Conservation (phyloP, 2,113 vertebrate genomes). For the Nothobranchius kuhntae region DNA sequence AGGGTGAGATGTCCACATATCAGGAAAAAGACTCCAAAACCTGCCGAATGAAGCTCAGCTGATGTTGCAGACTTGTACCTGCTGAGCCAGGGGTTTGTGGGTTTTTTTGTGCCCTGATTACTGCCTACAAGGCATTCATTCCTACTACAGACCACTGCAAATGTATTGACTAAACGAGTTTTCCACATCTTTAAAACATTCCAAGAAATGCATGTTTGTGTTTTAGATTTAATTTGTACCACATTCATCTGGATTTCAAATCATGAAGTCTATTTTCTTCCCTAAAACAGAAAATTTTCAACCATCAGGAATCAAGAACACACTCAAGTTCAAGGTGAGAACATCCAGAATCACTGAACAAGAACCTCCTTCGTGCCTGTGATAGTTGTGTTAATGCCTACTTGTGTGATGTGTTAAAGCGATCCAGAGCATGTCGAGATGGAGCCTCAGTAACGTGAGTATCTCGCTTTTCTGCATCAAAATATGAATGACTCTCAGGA, state of each 20-base stretch:
- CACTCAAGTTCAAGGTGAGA: conserved; percentile 55
- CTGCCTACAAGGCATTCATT: too few relatives aligned
- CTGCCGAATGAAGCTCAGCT: too few relatives aligned
- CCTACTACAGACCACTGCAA: too few relatives aligned
- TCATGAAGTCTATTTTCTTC: not conserved
- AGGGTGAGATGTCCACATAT: too few relatives aligned
- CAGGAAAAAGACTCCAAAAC: too few relatives aligned
- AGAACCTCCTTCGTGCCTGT: not conserved
- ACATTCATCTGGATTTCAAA: not conserved
- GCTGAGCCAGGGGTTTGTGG: too few relatives aligned
- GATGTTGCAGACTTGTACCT: too few relatives aligned
- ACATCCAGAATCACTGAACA: not conserved
- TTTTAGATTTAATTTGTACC: too few relatives aligned
- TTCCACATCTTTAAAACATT: too few relatives aligned
- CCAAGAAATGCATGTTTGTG: too few relatives aligned
- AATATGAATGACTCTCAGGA: not conserved
- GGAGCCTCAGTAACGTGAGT: conserved; percentile 65
- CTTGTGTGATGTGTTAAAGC: conserved; percentile 29
- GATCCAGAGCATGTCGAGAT: conserved; percentile 41
- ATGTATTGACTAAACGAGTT: too few relatives aligned
- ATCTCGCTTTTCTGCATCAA: not conserved
- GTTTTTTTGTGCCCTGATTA: too few relatives aligned
- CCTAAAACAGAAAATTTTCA: conserved; percentile 54
- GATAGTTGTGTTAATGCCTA: conserved; percentile 7
- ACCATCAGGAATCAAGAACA: conserved; percentile 50